phyloP scores from a whole-genome alignment of 2,113 vertebrate species.

The Carassius carassius region DNA sequence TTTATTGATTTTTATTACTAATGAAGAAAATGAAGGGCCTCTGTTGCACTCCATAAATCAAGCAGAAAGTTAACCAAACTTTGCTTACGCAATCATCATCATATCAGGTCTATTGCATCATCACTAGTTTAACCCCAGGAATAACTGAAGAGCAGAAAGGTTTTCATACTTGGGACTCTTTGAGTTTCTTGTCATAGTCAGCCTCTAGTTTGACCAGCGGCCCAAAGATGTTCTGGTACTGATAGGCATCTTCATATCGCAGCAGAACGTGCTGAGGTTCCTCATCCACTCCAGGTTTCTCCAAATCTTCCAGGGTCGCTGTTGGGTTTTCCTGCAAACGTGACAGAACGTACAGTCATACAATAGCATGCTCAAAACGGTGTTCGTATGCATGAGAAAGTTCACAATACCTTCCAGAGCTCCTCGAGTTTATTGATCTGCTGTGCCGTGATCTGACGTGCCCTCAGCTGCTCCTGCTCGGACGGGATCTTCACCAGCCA shows the following conservation, averaged over 20 bases:
- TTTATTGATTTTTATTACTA: background rate
- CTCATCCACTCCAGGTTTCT: constrained; percentile 97
- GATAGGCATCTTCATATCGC: constrained; percentile 96
- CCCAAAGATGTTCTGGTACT: constrained; percentile 99
- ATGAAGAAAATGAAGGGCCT: background rate
- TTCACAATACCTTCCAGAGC: constrained; percentile 88
- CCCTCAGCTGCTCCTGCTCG: constrained; percentile 94
- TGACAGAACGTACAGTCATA: constrained; percentile 1
- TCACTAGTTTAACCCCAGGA: background rate
- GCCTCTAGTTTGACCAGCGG: constrained; percentile 98
- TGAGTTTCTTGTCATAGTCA: constrained; percentile 99
- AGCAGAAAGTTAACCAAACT: background rate
- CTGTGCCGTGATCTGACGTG: constrained; percentile 95
- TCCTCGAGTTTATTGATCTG: constrained; percentile 99
- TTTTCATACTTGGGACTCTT: constrained; percentile 91
- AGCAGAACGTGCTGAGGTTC: constrained; percentile 96
- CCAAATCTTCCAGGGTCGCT: constrained; percentile 94
- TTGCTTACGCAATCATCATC: no score
- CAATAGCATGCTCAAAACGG: background rate
- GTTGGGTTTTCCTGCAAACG: constrained; percentile 89
- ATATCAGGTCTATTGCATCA: no score
- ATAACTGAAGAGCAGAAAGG: background rate
- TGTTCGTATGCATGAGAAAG: background rate
- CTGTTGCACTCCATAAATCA: background rate
- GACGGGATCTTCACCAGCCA: constrained; percentile 99